Base-by-base conservation (phyloP, 92 coral and sea anemone genomes). In the Epizoanthus scotinus region DNA sequence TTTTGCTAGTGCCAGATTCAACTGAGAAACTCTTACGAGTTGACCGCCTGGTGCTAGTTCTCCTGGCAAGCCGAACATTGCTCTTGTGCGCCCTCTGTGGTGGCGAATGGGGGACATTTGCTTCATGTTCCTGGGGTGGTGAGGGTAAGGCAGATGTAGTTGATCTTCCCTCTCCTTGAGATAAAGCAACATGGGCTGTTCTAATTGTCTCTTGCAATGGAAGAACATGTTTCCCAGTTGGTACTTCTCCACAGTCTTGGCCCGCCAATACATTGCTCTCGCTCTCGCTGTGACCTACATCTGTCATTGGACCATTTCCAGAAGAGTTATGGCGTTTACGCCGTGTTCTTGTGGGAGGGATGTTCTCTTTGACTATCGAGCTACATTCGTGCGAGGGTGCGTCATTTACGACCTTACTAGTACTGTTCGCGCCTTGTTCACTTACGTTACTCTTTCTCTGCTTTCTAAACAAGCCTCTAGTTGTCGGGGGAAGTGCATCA, bases 21-120 rank as follows among this genome's bases (percentile, higher is more conserved):
- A 8, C n/a, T 20, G 22, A 58, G 10, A 22, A 14, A 36, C 44
- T 13, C 47, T 38, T 75, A 60, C 81, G 67, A 75, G 56, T 59
- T 6, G 81, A 75, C 24, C 59, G 49, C 24, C 81, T 75, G 67
- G 31, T 59, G 38, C 81, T 75, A 6, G 63, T 59, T 75, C 81
- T 59, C 63, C 57, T 75, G 21, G 81, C 81, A 34, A 20, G 81
- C 36, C 81, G 52, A 22, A 75, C 14, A 22, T 75, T 75, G 17
- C 57, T 60, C 54, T 22, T 75, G 20, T 63, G 66, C 22, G 29
- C 68, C 31, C 25, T 58, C 81, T 36, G 56, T 58, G 81, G 68
- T 3, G 56, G 3, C 3, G 58, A 34, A n/a, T 58, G 22, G 8
- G 53, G 29, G 15, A 27, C 49, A 67, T 59, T 38, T 36, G 66